A percentile compares a stretch with the other conserved stretches of the same genome.
Conservation (phyloP, 1,140 invertebrate genomes). For the Euborellia annulipes region DNA sequence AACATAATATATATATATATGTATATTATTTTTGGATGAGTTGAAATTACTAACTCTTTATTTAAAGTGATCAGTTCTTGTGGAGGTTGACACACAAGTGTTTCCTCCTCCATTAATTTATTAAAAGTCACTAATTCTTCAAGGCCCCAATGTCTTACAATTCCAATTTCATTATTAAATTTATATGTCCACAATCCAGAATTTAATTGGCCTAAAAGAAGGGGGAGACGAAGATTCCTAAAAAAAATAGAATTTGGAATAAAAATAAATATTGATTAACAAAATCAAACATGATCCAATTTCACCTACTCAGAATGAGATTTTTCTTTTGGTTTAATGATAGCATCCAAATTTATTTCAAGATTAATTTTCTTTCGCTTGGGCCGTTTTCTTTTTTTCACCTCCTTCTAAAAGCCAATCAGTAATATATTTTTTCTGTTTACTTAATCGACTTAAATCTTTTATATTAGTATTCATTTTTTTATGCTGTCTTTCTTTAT, state of each 20-base stretch:
- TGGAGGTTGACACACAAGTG: neutral
- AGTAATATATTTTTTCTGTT: too few relatives aligned
- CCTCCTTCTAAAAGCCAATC: too few relatives aligned
- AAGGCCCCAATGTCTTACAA: constrained; percentile 10
- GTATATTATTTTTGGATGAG: neutral
- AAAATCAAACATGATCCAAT: too few relatives aligned
- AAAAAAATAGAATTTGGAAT: too few relatives aligned
- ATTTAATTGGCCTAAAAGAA: constrained; percentile 4
- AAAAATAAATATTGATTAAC: too few relatives aligned
- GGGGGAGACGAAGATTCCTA: neutral
- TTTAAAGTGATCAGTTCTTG: neutral
- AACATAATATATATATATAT: neutral
- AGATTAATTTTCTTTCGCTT: too few relatives aligned
- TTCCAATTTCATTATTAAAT: constrained; percentile 4
- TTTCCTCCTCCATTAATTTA: constrained; percentile 7
- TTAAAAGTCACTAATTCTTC: constrained; percentile 8
- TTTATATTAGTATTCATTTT: too few relatives aligned
- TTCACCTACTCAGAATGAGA: too few relatives aligned
- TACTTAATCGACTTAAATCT: too few relatives aligned
- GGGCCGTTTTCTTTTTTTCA: too few relatives aligned
- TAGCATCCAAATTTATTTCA: too few relatives aligned
- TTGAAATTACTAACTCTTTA: constrained; percentile 3
- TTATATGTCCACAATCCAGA: constrained; percentile 9
- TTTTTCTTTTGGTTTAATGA: too few relatives aligned
- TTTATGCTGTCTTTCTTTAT: constrained; percentile 9